These are phyloP conservation scores for Bryconaethiops microstoma DNA, from an alignment of 2,797 vertebrate species.

Conservation along the genomic window DNA sequence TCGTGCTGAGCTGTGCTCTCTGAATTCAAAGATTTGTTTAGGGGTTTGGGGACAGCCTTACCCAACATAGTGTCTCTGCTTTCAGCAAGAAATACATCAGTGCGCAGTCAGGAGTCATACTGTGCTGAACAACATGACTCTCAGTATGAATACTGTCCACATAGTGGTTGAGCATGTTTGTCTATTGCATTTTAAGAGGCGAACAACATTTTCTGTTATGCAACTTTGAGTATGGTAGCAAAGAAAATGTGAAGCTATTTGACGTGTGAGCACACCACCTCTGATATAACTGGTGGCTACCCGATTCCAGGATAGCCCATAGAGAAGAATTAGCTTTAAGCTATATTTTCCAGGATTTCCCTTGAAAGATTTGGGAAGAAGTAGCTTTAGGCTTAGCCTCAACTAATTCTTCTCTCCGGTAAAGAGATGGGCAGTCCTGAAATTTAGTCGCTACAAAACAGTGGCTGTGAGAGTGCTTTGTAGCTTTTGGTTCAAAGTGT, in stretches of 20 bases:
- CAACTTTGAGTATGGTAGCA: neutral
- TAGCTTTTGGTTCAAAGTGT: neutral
- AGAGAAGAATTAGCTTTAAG: neutral
- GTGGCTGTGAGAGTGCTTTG: neutral
- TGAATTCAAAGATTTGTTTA: slow-evolving; percentile 19
- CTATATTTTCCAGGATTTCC: neutral
- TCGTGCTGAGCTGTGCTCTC: slow-evolving; percentile 38
- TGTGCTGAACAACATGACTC: slow-evolving; percentile 6
- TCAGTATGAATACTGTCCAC: neutral
- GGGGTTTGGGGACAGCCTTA: neutral
- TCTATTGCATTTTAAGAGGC: neutral
- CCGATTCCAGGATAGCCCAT: neutral
- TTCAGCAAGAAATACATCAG: slow-evolving; percentile 23
- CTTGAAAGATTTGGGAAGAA: neutral
- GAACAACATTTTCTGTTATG: neutral
- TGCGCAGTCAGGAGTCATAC: neutral
- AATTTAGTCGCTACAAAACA: neutral
- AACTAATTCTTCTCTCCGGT: neutral
- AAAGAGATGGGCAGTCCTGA: neutral
- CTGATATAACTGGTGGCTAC: neutral
- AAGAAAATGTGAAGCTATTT: slow-evolving; percentile 5
- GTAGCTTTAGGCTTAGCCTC: neutral
- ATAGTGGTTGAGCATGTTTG: slow-evolving; percentile 8
- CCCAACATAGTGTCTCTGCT: slow-evolving; percentile 2
- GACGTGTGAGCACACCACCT: neutral